Conservation (phyloP, 2,888 invertebrate species). For the Eilema depressum region DNA sequence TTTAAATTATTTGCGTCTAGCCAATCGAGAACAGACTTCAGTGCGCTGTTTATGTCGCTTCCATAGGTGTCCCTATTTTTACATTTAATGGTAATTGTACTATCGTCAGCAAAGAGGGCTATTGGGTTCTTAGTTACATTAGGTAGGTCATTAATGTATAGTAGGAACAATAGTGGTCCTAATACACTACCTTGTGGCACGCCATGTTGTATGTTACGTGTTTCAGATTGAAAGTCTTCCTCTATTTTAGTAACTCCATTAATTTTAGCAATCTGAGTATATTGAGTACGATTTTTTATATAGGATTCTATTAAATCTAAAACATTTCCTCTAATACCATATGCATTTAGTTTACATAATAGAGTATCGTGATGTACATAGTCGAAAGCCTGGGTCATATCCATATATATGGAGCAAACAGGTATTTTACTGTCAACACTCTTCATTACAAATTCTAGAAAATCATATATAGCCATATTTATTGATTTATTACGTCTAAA, state of each 20-base stretch:
- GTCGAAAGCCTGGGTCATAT: slow-evolving; percentile 1
- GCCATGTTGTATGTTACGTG: too few species aligned
- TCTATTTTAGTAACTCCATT: neutral
- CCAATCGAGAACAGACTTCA: neutral
- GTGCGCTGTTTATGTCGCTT: too few species aligned
- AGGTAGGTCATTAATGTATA: too few species aligned
- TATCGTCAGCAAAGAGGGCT: neutral
- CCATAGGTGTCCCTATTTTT: too few species aligned
- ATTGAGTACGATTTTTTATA: too few species aligned
- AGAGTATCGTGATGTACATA: neutral
- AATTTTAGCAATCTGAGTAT: neutral
- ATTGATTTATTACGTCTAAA: neutral
- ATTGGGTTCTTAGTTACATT: too few species aligned
- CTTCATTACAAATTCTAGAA: neutral
- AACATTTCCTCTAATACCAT: neutral
- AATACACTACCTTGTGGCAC: too few species aligned
- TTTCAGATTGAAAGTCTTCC: neutral
- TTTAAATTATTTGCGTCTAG: neutral
- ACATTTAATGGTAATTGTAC: neutral
- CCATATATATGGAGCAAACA: slow-evolving; percentile 9
- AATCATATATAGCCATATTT: neutral
- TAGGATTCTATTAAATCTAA: neutral
- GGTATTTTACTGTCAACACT: slow-evolving; percentile 1
- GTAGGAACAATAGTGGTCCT: too few species aligned
- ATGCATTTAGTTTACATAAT: neutral